These are phyloP conservation scores for Antheraea mylitta DNA, from an alignment of 1,140 invertebrate species.

Conservation along the genomic window DNA sequence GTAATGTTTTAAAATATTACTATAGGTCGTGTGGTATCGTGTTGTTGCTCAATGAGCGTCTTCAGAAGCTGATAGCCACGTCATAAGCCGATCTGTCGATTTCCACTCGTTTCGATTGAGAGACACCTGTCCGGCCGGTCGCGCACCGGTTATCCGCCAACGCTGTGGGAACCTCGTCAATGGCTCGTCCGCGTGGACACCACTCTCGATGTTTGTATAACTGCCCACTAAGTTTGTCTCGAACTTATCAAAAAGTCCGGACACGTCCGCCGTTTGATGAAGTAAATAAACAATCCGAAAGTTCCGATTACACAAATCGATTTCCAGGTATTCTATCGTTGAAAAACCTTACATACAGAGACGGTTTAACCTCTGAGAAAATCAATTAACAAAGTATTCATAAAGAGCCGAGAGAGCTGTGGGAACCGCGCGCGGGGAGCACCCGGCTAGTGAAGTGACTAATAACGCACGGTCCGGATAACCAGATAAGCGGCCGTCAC, in stretches of 20 bases:
- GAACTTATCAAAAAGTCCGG: constrained; percentile 17
- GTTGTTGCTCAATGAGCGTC: constrained; percentile 34
- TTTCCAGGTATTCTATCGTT: constrained; percentile 14
- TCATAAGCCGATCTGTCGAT: constrained; percentile 46
- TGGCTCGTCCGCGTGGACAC: constrained; percentile 61
- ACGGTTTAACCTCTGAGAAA: constrained; percentile 40
- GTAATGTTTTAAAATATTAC: too few relatives aligned
- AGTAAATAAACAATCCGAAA: constrained; percentile 44
- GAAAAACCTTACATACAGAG: constrained; percentile 25
- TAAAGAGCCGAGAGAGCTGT: constrained; percentile 33
- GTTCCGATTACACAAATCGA: neutral
- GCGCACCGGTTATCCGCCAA: constrained; percentile 21
- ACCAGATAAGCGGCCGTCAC: constrained; percentile 55
- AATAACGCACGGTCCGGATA: constrained; percentile 48
- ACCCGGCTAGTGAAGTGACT: constrained; percentile 41
- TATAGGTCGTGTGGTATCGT: constrained; percentile 15
- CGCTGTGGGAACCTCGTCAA: constrained; percentile 73
- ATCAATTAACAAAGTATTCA: constrained; percentile 45
- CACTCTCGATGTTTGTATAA: constrained; percentile 25
- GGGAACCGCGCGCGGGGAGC: constrained; percentile 30
- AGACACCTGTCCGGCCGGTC: constrained; percentile 52
- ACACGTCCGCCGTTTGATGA: constrained; percentile 42
- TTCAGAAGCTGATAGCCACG: constrained; percentile 34
- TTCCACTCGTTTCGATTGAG: constrained; percentile 42
- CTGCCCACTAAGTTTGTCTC: too few relatives aligned